Evolutionary conservation across 2,888 invertebrate genomes (phyloP).

Genomic region (Dromius quadrimaculatus): DNA sequence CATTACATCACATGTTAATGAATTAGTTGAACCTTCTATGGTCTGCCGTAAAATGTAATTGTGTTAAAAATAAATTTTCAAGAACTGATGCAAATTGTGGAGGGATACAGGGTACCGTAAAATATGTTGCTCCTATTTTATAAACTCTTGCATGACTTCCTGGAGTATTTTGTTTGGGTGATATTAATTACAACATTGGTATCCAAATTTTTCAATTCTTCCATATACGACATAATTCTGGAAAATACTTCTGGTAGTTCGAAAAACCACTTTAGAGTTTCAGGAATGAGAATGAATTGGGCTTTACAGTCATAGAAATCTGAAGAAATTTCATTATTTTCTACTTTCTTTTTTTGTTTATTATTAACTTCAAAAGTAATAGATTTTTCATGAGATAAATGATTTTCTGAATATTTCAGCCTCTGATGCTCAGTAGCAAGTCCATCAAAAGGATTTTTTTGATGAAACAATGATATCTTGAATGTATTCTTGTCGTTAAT

Average conservation of each 20-base stretch:
- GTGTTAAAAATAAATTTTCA: too few relatives aligned
- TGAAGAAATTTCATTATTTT: slow-evolving; percentile 3
- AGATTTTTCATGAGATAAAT: slow-evolving; percentile 28
- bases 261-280: slow-evolving; percentile 37
- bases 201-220: slow-evolving; percentile 35
- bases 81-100: slow-evolving; percentile 25
- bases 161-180: slow-evolving; percentile 40
- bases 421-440: too few relatives aligned
- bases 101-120: slow-evolving; percentile 55
- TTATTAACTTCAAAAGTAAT: slow-evolving; percentile 25
- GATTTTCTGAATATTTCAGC: slow-evolving; percentile 27
- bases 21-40: too few relatives aligned
- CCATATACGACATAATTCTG: slow-evolving; percentile 37
- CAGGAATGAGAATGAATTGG: slow-evolving; percentile 36
- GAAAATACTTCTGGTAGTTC: slow-evolving; percentile 39
- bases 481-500: not conserved
- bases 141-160: slow-evolving; percentile 52
- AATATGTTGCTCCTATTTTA: slow-evolving; percentile 57
- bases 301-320: slow-evolving; percentile 28
- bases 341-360: slow-evolving; percentile 2
- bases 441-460: slow-evolving; percentile 13
- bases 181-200: slow-evolving; percentile 45
- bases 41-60: too few relatives aligned
- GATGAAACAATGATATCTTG: not conserved
- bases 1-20: too few relatives aligned